Conservation (phyloP, 2,113 vertebrate species). For the Neolamprologus toae region DNA sequence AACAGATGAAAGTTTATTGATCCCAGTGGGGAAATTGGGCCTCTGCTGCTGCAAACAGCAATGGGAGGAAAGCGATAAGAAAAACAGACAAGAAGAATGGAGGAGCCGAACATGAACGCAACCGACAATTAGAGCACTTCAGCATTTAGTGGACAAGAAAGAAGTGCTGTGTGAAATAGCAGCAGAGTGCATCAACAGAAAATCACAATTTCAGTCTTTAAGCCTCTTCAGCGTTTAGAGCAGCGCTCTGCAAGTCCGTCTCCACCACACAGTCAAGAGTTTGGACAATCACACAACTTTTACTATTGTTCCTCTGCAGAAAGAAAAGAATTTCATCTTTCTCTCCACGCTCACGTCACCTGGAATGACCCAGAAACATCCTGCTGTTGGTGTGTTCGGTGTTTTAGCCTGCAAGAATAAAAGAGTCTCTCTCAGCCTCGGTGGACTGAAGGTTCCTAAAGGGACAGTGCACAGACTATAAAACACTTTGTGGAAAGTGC, state of each 20-base stretch:
- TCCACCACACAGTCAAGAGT: neutral
- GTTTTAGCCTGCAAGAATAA: neutral
- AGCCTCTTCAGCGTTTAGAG: neutral
- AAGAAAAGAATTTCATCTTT: neutral
- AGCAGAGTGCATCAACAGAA: neutral
- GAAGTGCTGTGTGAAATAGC: neutral
- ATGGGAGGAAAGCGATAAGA: neutral
- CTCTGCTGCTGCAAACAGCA: neutral
- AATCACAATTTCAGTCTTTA: neutral
- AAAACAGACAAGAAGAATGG: neutral
- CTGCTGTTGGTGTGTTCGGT: neutral
- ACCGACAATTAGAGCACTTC: neutral
- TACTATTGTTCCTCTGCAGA: neutral
- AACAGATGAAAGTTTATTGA: constrained; percentile 3
- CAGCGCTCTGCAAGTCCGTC: accelerated
- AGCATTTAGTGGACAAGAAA: neutral
- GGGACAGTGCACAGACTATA: neutral
- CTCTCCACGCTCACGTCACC: neutral
- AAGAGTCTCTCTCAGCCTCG: neutral
- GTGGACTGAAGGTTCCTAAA: neutral
- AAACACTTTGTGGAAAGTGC: neutral
- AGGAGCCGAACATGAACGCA: neutral
- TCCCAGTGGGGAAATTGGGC: neutral
- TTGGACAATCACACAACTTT: neutral
- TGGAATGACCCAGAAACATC: neutral